Evolutionary conservation across 2,113 vertebrate genomes (phyloP).

Genomic region (Rhipidura dahli): DNA sequence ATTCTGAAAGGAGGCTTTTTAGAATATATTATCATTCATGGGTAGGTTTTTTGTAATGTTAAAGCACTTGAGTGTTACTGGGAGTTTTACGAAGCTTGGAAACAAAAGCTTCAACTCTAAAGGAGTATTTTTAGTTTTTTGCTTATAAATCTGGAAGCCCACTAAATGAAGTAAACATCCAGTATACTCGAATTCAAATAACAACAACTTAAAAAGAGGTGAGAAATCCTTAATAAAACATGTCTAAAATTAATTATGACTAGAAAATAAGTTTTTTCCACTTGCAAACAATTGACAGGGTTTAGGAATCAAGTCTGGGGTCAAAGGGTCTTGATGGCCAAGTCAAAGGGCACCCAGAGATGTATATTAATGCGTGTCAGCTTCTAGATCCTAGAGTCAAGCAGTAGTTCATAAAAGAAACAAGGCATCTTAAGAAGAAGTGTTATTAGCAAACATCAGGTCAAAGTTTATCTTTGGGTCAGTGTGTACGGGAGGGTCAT

Average conservation of each 20-base stretch:
- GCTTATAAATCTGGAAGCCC: not conserved
- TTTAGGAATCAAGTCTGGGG: constrained; percentile 67
- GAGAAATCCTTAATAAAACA: not conserved
- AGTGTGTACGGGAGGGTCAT: constrained; percentile 59
- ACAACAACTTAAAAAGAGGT: not conserved
- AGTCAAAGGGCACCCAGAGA: constrained; percentile 59
- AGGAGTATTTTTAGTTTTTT: not conserved
- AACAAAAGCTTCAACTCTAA: constrained; percentile 6
- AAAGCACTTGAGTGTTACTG: not conserved
- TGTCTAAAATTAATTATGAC: constrained; percentile 26
- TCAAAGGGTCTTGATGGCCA: constrained; percentile 68
- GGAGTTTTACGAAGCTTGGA: constrained; percentile 17
- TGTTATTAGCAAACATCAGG: constrained; percentile 77
- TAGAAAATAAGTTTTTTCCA: constrained; percentile 60
- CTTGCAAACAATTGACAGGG: constrained; percentile 41
- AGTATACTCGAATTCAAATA: not conserved
- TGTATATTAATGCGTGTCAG: constrained; percentile 66
- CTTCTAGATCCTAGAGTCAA: constrained; percentile 71
- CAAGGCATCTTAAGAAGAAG: constrained; percentile 74
- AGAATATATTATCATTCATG: not conserved
- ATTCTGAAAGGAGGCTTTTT: not conserved
- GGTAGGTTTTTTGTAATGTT: not conserved
- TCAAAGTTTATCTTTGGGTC: constrained; percentile 91
- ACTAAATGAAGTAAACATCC: not conserved
- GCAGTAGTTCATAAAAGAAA: constrained; percentile 69